phyloP scores from a whole-genome alignment of 2,797 vertebrate genomes.

The Acanthis flammea region DNA sequence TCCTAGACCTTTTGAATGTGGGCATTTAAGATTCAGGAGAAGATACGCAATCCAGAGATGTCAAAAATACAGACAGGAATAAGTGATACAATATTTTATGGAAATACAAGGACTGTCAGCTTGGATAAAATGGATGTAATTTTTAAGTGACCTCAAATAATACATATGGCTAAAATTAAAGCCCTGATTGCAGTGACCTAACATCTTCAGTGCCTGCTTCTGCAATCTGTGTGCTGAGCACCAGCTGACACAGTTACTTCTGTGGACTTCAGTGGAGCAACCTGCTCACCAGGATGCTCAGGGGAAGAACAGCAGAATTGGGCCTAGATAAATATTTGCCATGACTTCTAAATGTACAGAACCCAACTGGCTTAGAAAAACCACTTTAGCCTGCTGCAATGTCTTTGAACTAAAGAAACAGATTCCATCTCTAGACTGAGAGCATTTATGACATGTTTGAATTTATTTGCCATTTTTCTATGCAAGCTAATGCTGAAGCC shows the following conservation, averaged over 20 bases:
- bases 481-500: constrained; percentile 39
- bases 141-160: not conserved
- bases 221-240: not conserved
- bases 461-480: constrained; percentile 57
- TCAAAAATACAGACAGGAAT: constrained; percentile 23
- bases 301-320: not conserved
- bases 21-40: constrained; percentile 45
- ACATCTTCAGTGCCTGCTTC: not conserved
- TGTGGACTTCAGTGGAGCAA: not conserved
- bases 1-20: not conserved
- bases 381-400: not conserved
- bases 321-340: constrained; percentile 29
- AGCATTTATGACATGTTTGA: constrained; percentile 17
- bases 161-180: constrained; percentile 59
- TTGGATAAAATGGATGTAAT: constrained; percentile 1
- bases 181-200: constrained; percentile 36
- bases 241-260: not conserved
- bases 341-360: constrained; percentile 40
- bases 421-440: constrained; percentile 4
- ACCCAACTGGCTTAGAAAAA: constrained; percentile 36
- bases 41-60: constrained; percentile 49
- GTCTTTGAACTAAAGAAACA: constrained; percentile 37
- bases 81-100: constrained; percentile 25
- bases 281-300: not conserved
- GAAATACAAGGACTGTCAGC: constrained; percentile 31